Percentiles rank a stretch among this genome's conserved stretches.
These are phyloP conservation scores for Schlechtendalia chinensis DNA, from an alignment of 1,140 invertebrate species.

Conservation along the genomic window DNA sequence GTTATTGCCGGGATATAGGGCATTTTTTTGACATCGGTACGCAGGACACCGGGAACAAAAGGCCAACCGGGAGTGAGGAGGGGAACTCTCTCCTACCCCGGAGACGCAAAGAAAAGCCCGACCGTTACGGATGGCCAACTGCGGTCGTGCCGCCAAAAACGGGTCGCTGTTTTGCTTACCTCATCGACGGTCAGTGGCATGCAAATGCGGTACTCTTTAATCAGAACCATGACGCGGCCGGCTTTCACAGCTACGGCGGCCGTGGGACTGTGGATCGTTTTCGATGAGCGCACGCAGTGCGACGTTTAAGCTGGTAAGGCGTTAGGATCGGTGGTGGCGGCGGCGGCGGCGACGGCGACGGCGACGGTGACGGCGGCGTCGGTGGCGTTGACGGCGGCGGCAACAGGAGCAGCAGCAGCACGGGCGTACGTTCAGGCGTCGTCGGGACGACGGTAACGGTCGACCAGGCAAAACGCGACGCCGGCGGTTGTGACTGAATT, in stretches of 20 bases:
- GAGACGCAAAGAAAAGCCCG: background rate
- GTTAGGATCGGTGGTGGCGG: background rate
- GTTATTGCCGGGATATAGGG: background rate
- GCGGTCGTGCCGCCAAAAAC: constrained; percentile 8
- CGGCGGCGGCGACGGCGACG: background rate
- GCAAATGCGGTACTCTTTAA: constrained; percentile 86
- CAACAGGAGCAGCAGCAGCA: background rate
- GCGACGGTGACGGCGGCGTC: background rate
- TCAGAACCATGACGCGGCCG: constrained; percentile 66
- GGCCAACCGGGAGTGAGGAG: background rate
- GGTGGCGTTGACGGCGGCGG: background rate
- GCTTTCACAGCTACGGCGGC: background rate
- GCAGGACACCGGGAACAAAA: background rate
- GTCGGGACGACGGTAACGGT: background rate
- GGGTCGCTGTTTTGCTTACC: constrained; percentile 60
- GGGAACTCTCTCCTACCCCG: background rate
- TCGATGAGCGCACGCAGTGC: too few relatives aligned
- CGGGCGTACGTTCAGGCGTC: too few relatives aligned
- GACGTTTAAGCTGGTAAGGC: too few relatives aligned
- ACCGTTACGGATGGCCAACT: background rate
- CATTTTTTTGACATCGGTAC: background rate
- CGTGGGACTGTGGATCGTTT: too few relatives aligned
- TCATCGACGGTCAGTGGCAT: constrained; percentile 90
- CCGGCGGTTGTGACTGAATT: background rate
- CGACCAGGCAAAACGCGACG: background rate